These are phyloP conservation scores for Silurus asotus DNA, from an alignment of 2,113 vertebrate genomes.

Conservation along the genomic window DNA sequence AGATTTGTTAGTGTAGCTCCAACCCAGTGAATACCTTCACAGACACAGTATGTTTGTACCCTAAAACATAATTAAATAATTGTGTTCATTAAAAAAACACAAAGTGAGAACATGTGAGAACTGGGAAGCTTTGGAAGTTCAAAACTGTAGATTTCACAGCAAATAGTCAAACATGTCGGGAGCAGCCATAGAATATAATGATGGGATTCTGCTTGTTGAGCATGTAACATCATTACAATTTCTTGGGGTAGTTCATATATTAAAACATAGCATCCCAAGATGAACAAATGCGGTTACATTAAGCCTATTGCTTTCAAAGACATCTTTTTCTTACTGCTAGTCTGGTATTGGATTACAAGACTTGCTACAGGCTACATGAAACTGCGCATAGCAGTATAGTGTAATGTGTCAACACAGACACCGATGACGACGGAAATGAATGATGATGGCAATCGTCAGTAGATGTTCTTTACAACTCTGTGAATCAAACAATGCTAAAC, in stretches of 20 bases:
- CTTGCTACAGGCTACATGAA: background rate
- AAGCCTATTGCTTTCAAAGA: background rate
- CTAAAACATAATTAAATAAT: background rate
- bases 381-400: conserved; percentile 9
- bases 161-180: too few relatives aligned
- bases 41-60: background rate
- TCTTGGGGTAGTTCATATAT: background rate
- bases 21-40: background rate
- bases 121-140: background rate
- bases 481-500: conserved; percentile 41
- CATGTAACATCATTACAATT: background rate
- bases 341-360: background rate
- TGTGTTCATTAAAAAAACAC: background rate
- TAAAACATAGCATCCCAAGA: background rate
- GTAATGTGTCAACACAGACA: conserved; percentile 49
- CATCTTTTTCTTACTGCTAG: background rate
- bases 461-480: conserved; percentile 45
- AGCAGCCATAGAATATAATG: background rate
- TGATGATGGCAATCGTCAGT: conserved; percentile 33
- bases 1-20: background rate
- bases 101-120: background rate
- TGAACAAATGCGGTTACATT: background rate
- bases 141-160: background rate
- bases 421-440: background rate
- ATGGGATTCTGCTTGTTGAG: background rate